phyloP scores from a whole-genome alignment of 2,797 vertebrate species.

The Nasua narica region DNA sequence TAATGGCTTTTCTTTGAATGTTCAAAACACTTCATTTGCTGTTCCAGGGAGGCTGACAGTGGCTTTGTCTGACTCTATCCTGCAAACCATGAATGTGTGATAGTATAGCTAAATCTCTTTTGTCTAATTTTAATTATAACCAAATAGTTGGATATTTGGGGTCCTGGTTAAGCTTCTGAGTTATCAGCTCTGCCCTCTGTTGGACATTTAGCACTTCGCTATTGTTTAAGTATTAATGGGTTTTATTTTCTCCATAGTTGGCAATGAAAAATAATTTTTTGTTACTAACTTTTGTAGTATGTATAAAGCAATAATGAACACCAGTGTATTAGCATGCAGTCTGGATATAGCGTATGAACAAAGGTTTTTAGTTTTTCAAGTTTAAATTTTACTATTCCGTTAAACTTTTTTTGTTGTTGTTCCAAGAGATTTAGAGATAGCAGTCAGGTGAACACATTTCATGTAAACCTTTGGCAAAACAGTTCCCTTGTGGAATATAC shows the following conservation, averaged over 20 bases:
- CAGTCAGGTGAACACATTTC: not conserved
- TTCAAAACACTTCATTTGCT: not conserved
- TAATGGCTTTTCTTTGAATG: not conserved
- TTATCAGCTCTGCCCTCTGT: not conserved
- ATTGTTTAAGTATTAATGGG: not conserved
- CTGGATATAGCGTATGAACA: not conserved
- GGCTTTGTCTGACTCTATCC: not conserved
- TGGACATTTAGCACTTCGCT: not conserved
- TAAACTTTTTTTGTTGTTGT: not conserved
- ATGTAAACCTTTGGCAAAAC: not conserved
- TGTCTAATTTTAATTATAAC: not conserved
- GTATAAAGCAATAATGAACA: not conserved
- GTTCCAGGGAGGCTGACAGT: not conserved
- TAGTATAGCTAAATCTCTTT: not conserved
- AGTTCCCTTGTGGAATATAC: not conserved
- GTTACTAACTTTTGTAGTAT: not conserved
- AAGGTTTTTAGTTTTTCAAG: slow-evolving; percentile 19
- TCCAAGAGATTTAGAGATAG: not conserved
- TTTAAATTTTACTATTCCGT: not conserved
- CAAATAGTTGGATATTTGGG: not conserved
- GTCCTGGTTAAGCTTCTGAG: not conserved
- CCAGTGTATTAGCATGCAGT: not conserved
- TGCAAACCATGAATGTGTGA: not conserved
- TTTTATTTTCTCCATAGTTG: not conserved
- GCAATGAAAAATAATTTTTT: not conserved